phyloP scores from a whole-genome alignment of 2,797 vertebrate genomes.

The Sebastes vulpes region DNA sequence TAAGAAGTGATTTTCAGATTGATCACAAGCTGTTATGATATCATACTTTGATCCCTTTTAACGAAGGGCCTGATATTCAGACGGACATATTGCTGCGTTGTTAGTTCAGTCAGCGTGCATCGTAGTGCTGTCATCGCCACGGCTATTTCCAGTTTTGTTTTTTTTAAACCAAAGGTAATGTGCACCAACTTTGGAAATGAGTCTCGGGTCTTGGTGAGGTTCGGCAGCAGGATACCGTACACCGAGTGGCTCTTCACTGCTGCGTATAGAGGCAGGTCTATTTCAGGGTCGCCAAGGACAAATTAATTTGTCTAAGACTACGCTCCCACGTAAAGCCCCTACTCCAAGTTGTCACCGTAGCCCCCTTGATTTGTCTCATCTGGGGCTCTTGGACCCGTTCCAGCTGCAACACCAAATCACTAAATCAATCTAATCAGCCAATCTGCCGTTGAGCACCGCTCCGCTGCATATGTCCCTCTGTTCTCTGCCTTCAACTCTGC shows the following conservation, averaged over 20 bases:
- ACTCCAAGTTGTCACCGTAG: conserved; percentile 62
- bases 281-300: conserved; percentile 71
- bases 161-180: conserved; percentile 16
- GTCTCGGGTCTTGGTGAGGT: conserved; percentile 37
- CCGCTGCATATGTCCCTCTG: conserved; percentile 36
- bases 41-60: conserved; percentile 17
- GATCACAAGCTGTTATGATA: conserved; percentile 44
- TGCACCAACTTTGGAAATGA: conserved; percentile 21
- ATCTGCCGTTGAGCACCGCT: conserved; percentile 65
- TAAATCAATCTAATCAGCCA: conserved; percentile 81
- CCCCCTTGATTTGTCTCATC: conserved; percentile 74
- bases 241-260: conserved; percentile 32
- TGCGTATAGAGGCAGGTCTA: conserved; percentile 49
- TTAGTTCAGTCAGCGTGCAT: conserved; percentile 9
- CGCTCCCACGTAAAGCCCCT: conserved; percentile 35
- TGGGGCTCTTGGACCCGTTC: conserved; percentile 67
- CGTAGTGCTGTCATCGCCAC: background rate
- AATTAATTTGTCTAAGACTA: conserved; percentile 68
- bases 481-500: conserved; percentile 15
- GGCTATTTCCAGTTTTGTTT: background rate
- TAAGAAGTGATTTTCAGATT: conserved; percentile 49
- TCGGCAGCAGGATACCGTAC: conserved; percentile 44
- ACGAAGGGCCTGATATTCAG: conserved; percentile 13
- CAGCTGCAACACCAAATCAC: conserved; percentile 74
- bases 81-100: background rate